Percentiles rank a stretch among this genome's conserved stretches.
Evolutionary conservation across 1,140 invertebrate genomes (phyloP).

Genomic region (Venturia canescens): DNA sequence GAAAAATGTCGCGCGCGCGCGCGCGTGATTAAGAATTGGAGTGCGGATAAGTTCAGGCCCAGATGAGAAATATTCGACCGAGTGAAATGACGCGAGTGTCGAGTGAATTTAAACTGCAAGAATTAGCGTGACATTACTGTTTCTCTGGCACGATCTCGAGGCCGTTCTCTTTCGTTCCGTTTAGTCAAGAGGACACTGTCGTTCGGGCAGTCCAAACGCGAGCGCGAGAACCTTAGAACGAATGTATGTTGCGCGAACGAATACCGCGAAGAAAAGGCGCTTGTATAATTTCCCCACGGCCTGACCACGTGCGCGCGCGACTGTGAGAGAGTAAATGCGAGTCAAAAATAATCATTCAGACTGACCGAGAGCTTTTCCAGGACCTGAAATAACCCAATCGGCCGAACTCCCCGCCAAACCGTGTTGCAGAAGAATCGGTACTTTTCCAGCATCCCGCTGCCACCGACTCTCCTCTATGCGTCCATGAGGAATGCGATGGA

Average conservation of each 20-base stretch:
- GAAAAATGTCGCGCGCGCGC: too few relatives aligned
- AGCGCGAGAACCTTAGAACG: slow-evolving; percentile 2
- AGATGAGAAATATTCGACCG: too few relatives aligned
- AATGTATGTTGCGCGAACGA: background rate
- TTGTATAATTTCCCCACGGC: background rate
- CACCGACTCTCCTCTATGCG: slow-evolving; percentile 25
- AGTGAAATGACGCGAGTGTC: background rate
- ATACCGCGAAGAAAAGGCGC: slow-evolving; percentile 12
- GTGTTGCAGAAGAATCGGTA: slow-evolving; percentile 81
- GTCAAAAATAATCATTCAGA: background rate
- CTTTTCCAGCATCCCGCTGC: slow-evolving; percentile 54
- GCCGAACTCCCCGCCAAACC: slow-evolving; percentile 80
- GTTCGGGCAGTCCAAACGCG: background rate
- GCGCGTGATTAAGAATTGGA: too few relatives aligned
- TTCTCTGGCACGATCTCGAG: background rate
- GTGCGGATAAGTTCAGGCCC: too few relatives aligned
- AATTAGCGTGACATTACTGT: background rate
- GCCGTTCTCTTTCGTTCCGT: slow-evolving; percentile 23
- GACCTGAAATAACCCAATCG: slow-evolving; percentile 79
- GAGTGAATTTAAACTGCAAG: background rate
- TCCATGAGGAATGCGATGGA: slow-evolving; percentile 81
- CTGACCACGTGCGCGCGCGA: background rate
- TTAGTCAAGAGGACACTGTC: background rate
- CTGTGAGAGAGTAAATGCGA: slow-evolving; percentile 3
- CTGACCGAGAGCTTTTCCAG: slow-evolving; percentile 75